Conservation (phyloP, 2,888 invertebrate species). For the Myathropa florea region DNA sequence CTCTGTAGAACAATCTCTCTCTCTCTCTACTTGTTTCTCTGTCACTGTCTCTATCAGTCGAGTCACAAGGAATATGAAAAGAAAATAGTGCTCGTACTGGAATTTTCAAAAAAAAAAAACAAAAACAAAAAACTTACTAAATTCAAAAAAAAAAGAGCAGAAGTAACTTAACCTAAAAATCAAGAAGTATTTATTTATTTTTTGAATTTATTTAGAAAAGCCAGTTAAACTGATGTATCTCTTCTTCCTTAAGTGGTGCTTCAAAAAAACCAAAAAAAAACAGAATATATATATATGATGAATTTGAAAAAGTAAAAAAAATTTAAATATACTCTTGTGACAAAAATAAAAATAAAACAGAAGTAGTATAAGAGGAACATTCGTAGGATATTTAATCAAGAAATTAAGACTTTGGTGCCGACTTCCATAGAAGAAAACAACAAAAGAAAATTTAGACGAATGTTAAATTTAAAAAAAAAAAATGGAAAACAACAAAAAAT, state of each 20-base stretch:
- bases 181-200: conserved; percentile 16
- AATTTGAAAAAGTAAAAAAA: neutral
- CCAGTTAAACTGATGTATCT: neutral
- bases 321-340: neutral
- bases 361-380: neutral
- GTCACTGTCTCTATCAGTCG: no score
- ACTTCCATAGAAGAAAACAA: conserved; percentile 4
- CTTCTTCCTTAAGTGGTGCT: conserved; percentile 51
- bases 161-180: neutral
- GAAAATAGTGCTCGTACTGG: no score
- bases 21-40: no score
- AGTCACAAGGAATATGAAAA: no score
- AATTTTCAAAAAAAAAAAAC: neutral
- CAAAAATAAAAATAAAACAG: neutral
- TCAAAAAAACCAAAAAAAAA: neutral
- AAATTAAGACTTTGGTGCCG: conserved; percentile 11
- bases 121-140: neutral
- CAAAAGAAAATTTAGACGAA: conserved; percentile 11
- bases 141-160: neutral
- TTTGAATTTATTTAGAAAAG: conserved; percentile 15
- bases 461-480: neutral
- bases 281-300: neutral
- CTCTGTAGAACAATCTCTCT: no score
- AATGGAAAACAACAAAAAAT: neutral
- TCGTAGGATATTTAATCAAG: conserved; percentile 31